Evolutionary conservation across 2,113 vertebrate genomes (phyloP), one percentile per base, ranked within the genome.

Genomic region (Desmodus rotundus): DNA sequence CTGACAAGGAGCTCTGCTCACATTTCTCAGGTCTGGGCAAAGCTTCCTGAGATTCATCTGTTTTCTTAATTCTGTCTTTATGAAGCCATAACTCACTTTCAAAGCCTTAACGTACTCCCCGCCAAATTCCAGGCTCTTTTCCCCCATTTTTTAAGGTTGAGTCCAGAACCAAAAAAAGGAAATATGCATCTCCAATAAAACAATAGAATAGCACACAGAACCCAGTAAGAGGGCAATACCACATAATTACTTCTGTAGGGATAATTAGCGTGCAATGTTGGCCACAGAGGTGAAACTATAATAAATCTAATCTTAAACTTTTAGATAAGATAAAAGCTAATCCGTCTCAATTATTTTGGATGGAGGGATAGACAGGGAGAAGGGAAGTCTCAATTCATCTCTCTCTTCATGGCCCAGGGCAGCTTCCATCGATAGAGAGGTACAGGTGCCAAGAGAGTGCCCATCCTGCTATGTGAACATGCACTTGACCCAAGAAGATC

Each of bases 41-140:
- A 58, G 65, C 33, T 96, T 96, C 61, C 78, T 56, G 70, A 85
- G 83, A 89, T 86, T 94, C 95, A 97, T 96, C 89, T 91, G 86
- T 94, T 96, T 96, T 78, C 93, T 96, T 86, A 82, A 94, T 96
- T 94, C 16, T 13, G 24, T 95, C 86, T 86, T 96, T 86, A 91
- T 82, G 86, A 93, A 94, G 73, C 72, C 54, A 89, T 96, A 96
- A 93, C 41, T 96, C 72, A 93, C 94, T 47, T 91, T 89, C 82
- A 74, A 91, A 67, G 9, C 65, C 63, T 54, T 90, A 65, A 89
- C 16, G 52, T 52, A 8, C 45, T 89, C 43, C 8, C 38, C 72
- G 82, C 85, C 88, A 93, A 50, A 93, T 86, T 92, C 54, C 17
- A 65, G n/a, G 5, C 52, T 94, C 24, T 50, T 86, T 24, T 56